Evolutionary conservation across 2,888 invertebrate genomes (phyloP), one percentile per base, ranked within the genome.

Genomic region (Cheilosia soror): DNA sequence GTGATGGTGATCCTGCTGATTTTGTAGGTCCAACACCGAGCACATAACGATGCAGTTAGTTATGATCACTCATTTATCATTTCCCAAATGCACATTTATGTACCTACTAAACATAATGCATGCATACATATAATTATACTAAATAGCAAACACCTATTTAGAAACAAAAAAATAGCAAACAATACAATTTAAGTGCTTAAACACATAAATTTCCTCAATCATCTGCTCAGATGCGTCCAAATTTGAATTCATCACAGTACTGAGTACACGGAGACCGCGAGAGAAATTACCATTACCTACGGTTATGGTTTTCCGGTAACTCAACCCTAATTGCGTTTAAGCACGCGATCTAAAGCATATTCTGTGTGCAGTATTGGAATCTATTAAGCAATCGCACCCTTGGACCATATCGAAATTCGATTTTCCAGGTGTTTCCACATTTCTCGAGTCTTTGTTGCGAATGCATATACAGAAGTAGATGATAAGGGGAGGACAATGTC

Each of bases 391-490:
- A 78, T 75, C 44, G 65, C 79, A 71, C 76, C 76, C 76, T 72
- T 27, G 42, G 42, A 72, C 76, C 80, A 66, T 81, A 80, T 66
- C 80, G 85, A 85, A 85, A 85, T 81, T 85, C 80, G 55, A 85
- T 80, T 85, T 85, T 85, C 85, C 85, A 85, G 85, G 85, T 85
- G 85, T 76, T 85, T 80, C 62, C 37, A 62, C 49, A 66, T 68
- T 58, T 66, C 49, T 13, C 13, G 27, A 66, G 13, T 44, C 15
- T 9, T 15, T 29, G 20, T 7, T 40, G 25, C 27, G 40, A 58
- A 20, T 20, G 20, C 20, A 20, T n/a, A 55, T 63, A 42, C 49
- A 49, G 69, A 9, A 11, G 37, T 11, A 11, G 37, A 82, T 73
- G 83, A 68, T 27, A 51, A 27, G 55, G 62, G 73, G 40, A 71